Base-by-base conservation (phyloP, 2,113 vertebrate species). In the Microcebus tavaratra region DNA sequence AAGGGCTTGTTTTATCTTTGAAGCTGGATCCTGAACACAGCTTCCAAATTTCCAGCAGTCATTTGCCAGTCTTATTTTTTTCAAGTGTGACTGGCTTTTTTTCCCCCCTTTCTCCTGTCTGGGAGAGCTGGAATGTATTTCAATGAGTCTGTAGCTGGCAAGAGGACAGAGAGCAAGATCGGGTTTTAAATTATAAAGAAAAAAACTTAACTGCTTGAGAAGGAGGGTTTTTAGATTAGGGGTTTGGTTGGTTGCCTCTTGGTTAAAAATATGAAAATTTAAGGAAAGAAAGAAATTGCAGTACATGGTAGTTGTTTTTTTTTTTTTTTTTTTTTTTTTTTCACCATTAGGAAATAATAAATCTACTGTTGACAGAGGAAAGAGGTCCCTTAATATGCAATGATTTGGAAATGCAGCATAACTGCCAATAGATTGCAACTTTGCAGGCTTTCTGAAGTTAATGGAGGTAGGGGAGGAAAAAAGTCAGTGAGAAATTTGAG, bases 61-160 rank as follows among this genome's bases (percentile, higher is more conserved):
- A 97, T 98, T 99, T 98, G 96, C 94, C 97, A 98, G 98, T 97
- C 97, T 98, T 97, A 90, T 97, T 98, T 97, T 98, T 98, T 96
- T 81, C 85, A 97, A 98, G 96, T 98, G 98, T 98, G 98, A 98
- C 98, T 98, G 98, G 90, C 97, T 98, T 79, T 79, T 5, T 0
- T 0, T 18, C 85, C 75, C 70, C 81, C 1, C 68, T 83, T 94
- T 91, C 15, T 95, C 92, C 97, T 97, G 97, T 98, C 98, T 98
- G 96, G 93, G 97, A 86, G 88, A 98, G 97, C 70, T 92, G 94
- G 98, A 97, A 97, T 98, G 90, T 97, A 98, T 98, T 99, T 98
- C 97, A 97, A 95, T 98, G 97, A 97, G 97, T 48, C 97, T 98
- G 98, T 96, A 97, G 95, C 97, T 98, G 97, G 94, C 98, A 97